Conservation (phyloP, 2,113 vertebrate genomes). For the Oreochromis aureus region DNA sequence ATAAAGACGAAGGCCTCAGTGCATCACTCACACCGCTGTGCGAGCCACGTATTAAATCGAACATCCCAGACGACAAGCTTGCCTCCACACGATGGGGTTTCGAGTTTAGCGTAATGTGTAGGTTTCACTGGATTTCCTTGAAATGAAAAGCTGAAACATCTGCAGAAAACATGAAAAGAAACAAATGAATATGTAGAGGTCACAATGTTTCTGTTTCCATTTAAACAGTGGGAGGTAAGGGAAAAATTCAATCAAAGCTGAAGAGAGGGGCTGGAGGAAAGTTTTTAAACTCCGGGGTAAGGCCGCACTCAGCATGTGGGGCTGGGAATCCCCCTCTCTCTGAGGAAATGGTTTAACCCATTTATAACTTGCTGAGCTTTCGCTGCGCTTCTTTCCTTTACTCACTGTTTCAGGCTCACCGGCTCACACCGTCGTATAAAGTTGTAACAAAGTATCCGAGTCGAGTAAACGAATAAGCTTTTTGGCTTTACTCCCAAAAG, state of each 20-base stretch:
- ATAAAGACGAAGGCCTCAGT: not conserved
- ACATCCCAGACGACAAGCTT: not conserved
- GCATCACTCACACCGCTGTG: not conserved
- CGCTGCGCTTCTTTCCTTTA: not conserved
- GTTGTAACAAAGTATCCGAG: not conserved
- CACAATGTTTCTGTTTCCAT: not conserved
- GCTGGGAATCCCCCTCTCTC: slow-evolving; percentile 45
- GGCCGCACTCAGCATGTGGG: slow-evolving; percentile 27
- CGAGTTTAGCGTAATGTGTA: not conserved
- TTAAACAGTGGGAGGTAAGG: not conserved
- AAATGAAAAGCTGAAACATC: not conserved
- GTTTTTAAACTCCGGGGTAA: not conserved
- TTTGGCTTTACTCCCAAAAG: not conserved
- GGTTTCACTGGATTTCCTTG: not conserved
- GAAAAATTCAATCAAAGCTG: not conserved
- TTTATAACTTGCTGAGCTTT: slow-evolving; percentile 11
- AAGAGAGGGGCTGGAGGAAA: not conserved
- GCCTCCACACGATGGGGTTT: not conserved
- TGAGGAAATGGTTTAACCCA: slow-evolving; percentile 55
- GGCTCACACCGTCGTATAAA: not conserved
- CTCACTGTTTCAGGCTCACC: not conserved
- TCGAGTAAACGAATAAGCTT: not conserved
- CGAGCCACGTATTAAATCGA: not conserved
- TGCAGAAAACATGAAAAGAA: not conserved
- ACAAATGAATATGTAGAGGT: not conserved